Base-by-base conservation (phyloP, 2,888 invertebrate species). In the Trilocha varians region DNA sequence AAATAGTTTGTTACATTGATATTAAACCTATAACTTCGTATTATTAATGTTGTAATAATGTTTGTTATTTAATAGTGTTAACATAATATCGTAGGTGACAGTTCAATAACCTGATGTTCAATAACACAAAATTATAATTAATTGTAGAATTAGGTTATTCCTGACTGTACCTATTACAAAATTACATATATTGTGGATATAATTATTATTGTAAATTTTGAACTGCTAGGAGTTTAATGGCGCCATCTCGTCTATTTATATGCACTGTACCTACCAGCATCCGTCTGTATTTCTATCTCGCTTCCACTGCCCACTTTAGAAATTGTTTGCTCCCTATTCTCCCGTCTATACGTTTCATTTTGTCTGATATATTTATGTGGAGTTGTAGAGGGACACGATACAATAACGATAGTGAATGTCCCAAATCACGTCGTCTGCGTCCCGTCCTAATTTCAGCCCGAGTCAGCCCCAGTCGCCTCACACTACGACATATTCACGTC, bases 161-260 rank as follows among this genome's bases (percentile, higher is more conserved):
- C n/a, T n/a, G n/a, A n/a, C n/a, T n/a, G n/a, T n/a, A n/a, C n/a
- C n/a, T n/a, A n/a, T n/a, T n/a, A n/a, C n/a, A n/a, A n/a, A n/a
- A n/a, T n/a, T n/a, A n/a, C n/a, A n/a, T 39, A 32, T 45, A 52
- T 62, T 49, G 68, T 77, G 79, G 78, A 78, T 76, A 75, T 70
- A 70, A 64, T 55, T 55, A 60, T 70, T 75, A 76, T 75, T 59
- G 65, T 70, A 76, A 73, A 74, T 75, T 68, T 77, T 63, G 74
- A 69, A 60, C 76, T 63, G 58, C 54, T 53, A 9, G 55, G 53
- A 57, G 57, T 53, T 53, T 62, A 66, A 68, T 71, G 67, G 58
- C 65, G 58, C 62, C 53, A 55, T 57, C 53, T 43, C 62, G 60
- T 76, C 78, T 80, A 79, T 80, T 79, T 80, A 59, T 66, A 70